phyloP scores from a whole-genome alignment of 1,140 invertebrate genomes.

The Brachionus manjavacas region DNA sequence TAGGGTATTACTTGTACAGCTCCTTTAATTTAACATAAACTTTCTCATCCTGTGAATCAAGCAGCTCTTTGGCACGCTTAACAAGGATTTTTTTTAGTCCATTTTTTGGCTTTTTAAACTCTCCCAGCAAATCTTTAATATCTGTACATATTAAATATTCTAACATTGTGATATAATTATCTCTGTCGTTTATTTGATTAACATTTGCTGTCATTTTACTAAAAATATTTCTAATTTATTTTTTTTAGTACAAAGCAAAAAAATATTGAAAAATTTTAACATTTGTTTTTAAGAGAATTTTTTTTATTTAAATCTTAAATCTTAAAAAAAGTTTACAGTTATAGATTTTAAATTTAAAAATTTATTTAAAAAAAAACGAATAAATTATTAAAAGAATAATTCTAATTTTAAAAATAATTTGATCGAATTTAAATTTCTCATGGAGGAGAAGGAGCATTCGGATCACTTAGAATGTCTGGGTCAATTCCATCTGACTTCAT shows the following conservation, averaged over 20 bases:
- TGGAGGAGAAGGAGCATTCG: constrained; percentile 36
- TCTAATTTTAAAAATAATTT: not conserved
- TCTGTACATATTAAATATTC: not conserved
- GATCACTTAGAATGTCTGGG: constrained; percentile 22
- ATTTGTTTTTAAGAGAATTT: not conserved
- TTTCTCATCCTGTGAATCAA: not conserved
- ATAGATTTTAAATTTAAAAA: not conserved
- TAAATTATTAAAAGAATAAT: not conserved
- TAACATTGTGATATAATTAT: not conserved
- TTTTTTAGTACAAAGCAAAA: not conserved
- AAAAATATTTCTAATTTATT: not conserved
- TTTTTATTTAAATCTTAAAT: not conserved
- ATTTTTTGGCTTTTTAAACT: not conserved
- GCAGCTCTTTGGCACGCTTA: not conserved
- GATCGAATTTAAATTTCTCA: not conserved
- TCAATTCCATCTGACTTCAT: constrained; percentile 20
- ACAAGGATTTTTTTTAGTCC: not conserved
- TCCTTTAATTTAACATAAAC: not conserved
- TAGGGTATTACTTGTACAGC: not conserved
- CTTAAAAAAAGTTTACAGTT: not conserved
- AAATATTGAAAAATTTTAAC: not conserved
- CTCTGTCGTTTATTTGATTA: not conserved
- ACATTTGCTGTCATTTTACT: not conserved
- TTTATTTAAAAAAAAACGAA: not conserved
- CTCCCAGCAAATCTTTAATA: not conserved